Conservation (phyloP, 2,113 vertebrate genomes). For the Rostratula benghalensis region DNA sequence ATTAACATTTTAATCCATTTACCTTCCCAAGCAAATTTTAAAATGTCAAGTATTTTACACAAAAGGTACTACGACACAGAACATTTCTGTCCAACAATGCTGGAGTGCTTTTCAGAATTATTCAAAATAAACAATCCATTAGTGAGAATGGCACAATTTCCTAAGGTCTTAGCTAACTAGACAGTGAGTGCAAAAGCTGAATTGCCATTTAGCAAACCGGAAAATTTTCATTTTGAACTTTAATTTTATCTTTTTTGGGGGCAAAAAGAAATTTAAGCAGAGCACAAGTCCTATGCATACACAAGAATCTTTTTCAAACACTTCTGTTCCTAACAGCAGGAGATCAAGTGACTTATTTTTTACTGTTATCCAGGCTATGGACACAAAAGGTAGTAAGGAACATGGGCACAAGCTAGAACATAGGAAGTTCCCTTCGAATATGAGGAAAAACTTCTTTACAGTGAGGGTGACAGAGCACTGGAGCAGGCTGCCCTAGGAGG, state of each 20-base stretch:
- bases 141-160: neutral
- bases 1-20: conserved; percentile 20
- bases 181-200: neutral
- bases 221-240: neutral
- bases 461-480: too few relatives aligned
- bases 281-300: neutral
- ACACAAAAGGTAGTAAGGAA: neutral
- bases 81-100: neutral
- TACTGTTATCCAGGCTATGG: neutral
- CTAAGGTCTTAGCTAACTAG: neutral
- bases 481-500: too few relatives aligned
- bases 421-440: too few relatives aligned
- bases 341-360: neutral
- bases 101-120: neutral
- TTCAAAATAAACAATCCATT: conserved; percentile 24
- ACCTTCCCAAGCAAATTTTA: neutral
- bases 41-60: conserved; percentile 19
- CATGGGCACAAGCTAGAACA: too few relatives aligned
- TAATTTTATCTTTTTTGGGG: neutral
- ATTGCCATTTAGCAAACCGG: neutral
- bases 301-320: neutral
- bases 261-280: neutral
- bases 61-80: neutral
- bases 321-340: neutral
- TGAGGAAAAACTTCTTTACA: too few relatives aligned